Evolutionary conservation across 2,113 vertebrate species (phyloP).

Genomic region (Notiomystis cincta): DNA sequence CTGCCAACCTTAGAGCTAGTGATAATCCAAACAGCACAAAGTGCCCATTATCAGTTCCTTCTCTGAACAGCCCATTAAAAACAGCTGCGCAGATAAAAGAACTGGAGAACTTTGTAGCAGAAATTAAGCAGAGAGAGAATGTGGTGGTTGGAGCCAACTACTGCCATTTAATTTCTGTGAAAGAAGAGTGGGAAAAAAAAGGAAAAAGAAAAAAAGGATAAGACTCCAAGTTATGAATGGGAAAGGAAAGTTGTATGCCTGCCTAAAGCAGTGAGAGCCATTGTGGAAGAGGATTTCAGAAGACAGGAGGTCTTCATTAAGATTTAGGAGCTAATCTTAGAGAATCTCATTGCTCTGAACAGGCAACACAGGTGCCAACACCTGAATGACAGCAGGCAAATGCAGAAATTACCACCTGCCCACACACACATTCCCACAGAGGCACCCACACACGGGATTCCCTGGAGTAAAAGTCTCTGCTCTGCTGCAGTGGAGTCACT

Average conservation of each 20-base stretch:
- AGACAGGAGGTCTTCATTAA: conserved; percentile 29
- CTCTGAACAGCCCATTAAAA: conserved; percentile 68
- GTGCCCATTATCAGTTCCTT: conserved; percentile 68
- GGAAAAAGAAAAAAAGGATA: background rate
- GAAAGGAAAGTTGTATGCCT: background rate
- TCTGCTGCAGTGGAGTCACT: background rate
- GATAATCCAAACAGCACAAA: conserved; percentile 69
- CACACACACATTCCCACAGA: background rate
- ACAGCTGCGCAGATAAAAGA: conserved; percentile 71
- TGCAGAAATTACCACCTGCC: background rate
- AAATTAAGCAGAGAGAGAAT: conserved; percentile 51
- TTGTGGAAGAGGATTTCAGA: background rate
- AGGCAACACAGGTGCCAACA: background rate
- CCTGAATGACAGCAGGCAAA: background rate
- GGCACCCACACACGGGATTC: background rate
- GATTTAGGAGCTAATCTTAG: background rate
- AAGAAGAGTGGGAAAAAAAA: background rate
- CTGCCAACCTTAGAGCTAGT: conserved; percentile 61
- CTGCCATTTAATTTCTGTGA: conserved; percentile 49
- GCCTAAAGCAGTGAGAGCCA: conserved; percentile 1
- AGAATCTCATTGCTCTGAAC: background rate
- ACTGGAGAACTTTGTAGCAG: conserved; percentile 61
- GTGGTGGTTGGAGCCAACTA: conserved; percentile 25
- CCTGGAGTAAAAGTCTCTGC: background rate
- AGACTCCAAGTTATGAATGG: conserved; percentile 57